Evolutionary conservation across 2,888 invertebrate genomes (phyloP), one percentile per base, ranked within the genome.

Genomic region (Cryptocephalus moraei): DNA sequence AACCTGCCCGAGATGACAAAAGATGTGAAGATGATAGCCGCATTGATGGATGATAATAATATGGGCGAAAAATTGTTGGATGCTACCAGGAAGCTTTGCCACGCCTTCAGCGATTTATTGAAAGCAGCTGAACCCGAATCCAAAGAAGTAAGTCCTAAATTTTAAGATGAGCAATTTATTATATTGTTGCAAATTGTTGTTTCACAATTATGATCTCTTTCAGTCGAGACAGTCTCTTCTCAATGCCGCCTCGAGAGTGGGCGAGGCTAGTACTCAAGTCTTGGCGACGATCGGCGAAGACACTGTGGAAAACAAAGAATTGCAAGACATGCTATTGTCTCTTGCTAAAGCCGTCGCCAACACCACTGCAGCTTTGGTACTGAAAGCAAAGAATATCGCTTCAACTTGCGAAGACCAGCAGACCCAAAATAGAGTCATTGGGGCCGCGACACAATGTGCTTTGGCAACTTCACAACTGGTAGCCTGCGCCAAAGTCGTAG

Each of bases 291-390:
- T 95, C 67, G 91, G 91, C 11, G 92, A 93, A 62, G 92, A 92
- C 50, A 87, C 87, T n/a, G 82, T 83, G 10, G 82, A 86, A 54
- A 86, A 84, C 67, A 82, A 86, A 58, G 91, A 91, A 60, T 77
- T 89, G 1, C 74, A 84, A 73, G 97, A 99, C 59, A 87, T 92
- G 73, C 79, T 99, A 0, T 75, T 99, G 22, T 88, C 91, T 0
- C 75, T 96, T 56, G 97, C 97, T 8, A 97, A 97, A 72, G 91
- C 91, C 0, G 97, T 99, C 32, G 99, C 99, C 39, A 99, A 96
- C 68, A 92, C 95, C 2, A 96, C 99, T 0, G 97, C 99, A 0
- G 91, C 92, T 1, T 73, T 99, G 44, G 97, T 99, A 1, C 77
- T 97, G 46, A 91, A 92, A 66, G 96, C 97, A 0, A 96, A 97